A percentile compares a stretch with the other conserved stretches of the same genome.
Conservation (phyloP, 2,888 invertebrate genomes). For the Tyria jacobaeae region DNA sequence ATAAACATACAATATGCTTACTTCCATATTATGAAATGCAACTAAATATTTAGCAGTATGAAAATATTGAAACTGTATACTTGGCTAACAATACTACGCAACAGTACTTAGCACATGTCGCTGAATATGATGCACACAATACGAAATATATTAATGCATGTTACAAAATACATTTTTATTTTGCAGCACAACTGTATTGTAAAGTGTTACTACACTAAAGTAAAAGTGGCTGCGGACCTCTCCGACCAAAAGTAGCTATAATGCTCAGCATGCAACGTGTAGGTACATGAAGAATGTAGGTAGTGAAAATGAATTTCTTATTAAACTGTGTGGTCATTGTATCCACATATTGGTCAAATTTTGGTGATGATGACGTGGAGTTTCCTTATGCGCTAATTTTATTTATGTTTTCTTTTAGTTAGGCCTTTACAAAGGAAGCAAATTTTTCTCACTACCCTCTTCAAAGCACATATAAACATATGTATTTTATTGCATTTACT, state of each 20-base stretch:
- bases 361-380: too few relatives aligned
- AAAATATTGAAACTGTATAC: not conserved
- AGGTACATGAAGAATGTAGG: slow-evolving; percentile 16
- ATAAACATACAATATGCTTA: not conserved
- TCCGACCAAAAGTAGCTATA: slow-evolving; percentile 21
- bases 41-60: not conserved
- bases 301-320: slow-evolving; percentile 22
- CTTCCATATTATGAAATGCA: not conserved
- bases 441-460: too few relatives aligned
- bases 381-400: too few relatives aligned
- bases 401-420: too few relatives aligned
- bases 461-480: too few relatives aligned
- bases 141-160: slow-evolving; percentile 21
- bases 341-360: too few relatives aligned
- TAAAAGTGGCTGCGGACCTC: slow-evolving; percentile 41
- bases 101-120: slow-evolving; percentile 15
- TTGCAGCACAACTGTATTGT: slow-evolving; percentile 28
- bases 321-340: not conserved
- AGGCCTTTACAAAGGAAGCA: too few relatives aligned
- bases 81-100: not conserved
- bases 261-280: slow-evolving; percentile 20
- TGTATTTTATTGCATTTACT: too few relatives aligned
- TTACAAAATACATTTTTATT: slow-evolving; percentile 33
- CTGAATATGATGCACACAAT: slow-evolving; percentile 14
- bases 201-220: slow-evolving; percentile 39